Conservation (phyloP, 2,888 invertebrate genomes). For the Nomada ferruginata region DNA sequence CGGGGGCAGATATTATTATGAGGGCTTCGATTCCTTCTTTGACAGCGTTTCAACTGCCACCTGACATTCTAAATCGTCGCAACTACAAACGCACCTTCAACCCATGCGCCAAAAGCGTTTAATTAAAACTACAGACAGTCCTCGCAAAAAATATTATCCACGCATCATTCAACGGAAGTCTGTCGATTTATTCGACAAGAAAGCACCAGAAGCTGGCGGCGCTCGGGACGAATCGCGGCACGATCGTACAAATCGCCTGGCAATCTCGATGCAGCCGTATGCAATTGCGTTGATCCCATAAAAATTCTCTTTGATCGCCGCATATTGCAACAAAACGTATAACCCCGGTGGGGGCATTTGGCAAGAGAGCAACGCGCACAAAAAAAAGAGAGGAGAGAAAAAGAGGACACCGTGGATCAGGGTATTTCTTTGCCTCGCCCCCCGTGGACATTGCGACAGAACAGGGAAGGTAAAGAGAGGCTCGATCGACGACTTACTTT, state of each 20-base stretch:
- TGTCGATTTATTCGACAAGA: too few species aligned
- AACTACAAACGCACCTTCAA: too few species aligned
- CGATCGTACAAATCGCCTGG: conserved; percentile 12
- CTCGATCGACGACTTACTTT: conserved; percentile 57
- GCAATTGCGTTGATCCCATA: conserved; percentile 21
- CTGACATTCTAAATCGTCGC: too few species aligned
- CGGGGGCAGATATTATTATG: too few species aligned
- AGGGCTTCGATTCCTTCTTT: too few species aligned
- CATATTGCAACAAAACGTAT: conserved; percentile 43
- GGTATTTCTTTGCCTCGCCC: conserved; percentile 41
- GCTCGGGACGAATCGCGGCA: not conserved
- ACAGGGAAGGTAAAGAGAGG: not conserved
- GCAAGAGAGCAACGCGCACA: conserved; percentile 28
- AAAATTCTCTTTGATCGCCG: conserved; percentile 52
- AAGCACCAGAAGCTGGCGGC: too few species aligned
- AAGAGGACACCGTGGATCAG: conserved; percentile 29
- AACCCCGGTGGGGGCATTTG: conserved; percentile 28
- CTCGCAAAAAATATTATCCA: too few species aligned
- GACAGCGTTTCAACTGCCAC: too few species aligned
- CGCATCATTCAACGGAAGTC: too few species aligned
- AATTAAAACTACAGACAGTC: too few species aligned
- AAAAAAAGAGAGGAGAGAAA: too few species aligned
- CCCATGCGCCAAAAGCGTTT: too few species aligned
- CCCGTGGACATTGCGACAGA: conserved; percentile 36
- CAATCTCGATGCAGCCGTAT: not conserved